Conservation (phyloP, 2,888 invertebrate genomes). For the Scaptomyza reducta region DNA sequence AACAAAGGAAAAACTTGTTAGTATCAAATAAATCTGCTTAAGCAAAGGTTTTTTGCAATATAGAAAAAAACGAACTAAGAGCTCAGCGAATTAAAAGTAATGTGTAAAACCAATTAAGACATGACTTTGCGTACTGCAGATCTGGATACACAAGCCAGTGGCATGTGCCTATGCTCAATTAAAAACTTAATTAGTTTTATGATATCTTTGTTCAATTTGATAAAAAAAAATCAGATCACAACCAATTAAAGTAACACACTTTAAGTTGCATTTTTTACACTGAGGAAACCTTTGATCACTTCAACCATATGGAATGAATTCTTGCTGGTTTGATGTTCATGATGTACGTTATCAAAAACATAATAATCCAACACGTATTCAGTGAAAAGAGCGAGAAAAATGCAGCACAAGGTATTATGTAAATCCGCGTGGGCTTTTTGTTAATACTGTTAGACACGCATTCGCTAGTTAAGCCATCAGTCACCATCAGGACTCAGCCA, state of each 20-base stretch:
- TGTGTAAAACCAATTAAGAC: constrained; percentile 1
- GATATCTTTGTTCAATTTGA: constrained; percentile 1
- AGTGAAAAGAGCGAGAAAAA: constrained; percentile 9
- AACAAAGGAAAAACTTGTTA: not conserved
- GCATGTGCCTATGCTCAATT: constrained; percentile 7
- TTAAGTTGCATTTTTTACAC: not conserved
- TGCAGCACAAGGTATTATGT: constrained; percentile 2
- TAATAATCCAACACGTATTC: constrained; percentile 5
- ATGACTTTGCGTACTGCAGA: not conserved
- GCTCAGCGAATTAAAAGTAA: not conserved
- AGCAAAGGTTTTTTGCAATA: not conserved
- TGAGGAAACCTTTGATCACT: no score
- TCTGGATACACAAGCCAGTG: not conserved
- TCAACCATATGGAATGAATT: not conserved
- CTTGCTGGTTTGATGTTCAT: not conserved
- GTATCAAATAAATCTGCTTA: not conserved
- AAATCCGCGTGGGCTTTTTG: constrained; percentile 4
- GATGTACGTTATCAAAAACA: not conserved
- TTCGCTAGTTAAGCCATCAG: constrained; percentile 18
- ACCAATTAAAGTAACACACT: not conserved
- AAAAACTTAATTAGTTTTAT: constrained; percentile 3
- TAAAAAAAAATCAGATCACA: not conserved
- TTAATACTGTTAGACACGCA: constrained; percentile 6
- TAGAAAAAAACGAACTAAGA: not conserved
- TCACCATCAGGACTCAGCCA: not conserved